Base-by-base conservation (phyloP, 2,113 vertebrate species). In the Procavia capensis region DNA sequence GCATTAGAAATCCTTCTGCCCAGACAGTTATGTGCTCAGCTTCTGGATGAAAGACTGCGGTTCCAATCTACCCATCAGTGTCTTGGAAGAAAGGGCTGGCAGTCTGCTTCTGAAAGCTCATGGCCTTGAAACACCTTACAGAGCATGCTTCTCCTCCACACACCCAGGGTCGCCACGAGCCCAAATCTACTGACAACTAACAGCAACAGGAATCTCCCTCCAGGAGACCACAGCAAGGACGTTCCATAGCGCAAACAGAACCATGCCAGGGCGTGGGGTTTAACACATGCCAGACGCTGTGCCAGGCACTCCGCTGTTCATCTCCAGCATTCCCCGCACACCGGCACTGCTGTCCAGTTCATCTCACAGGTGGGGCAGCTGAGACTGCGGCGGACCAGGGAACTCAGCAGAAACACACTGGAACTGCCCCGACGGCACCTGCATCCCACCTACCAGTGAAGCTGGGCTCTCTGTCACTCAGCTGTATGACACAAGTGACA, bases 401-500 rank as follows among this genome's bases (percentile, higher is more conserved):
- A 47, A 64, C 63, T 29, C 19, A 6, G 61, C 84, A 82, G 66
- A 59, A n/a, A 39, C 29, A 31, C 25, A 57, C 9, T 17, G 2
- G 7, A 36, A 29, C 13, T 17, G 59, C 24, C 19, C 64, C 47
- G 17, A 13, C 0, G 11, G 82, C 43, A 50, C 68, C 45, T 5
- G 10, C 4, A 50, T 61, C 24, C 81, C 45, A n/a, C 20, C 34
- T 68, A 34, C 2, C 34, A 6, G 31, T 63, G 39, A 47, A 8
- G 9, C 39, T 4, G 16, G 9, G 36, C n/a, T 66, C 31, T 20
- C 43, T 39, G 34, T 34, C 31, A 25, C 64, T 5, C n/a, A 63
- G 70, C 34, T 41, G 9, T 5, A 9, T 0, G 1, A 27, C 7
- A 34, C 64, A 31, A 74, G 36, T 5, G 11, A 8, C 68, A 29